Evolutionary conservation across 1,140 invertebrate species (phyloP).

Genomic region (Onthophagus taurus): DNA sequence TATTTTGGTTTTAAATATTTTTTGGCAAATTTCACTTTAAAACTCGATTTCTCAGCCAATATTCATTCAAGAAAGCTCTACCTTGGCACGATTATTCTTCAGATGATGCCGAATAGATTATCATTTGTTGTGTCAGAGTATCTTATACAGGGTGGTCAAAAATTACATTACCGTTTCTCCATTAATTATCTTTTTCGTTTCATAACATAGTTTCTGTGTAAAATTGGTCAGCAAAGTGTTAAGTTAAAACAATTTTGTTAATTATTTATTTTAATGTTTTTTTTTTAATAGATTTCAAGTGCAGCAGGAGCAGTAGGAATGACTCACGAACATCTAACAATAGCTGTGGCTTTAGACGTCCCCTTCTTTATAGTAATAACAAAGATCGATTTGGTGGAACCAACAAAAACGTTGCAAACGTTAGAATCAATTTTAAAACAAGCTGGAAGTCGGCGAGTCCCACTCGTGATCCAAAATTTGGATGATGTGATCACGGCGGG

Average conservation of each 20-base stretch:
- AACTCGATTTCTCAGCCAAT: too few species aligned
- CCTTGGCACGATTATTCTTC: too few species aligned
- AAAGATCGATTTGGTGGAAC: conserved; percentile 73
- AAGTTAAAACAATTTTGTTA: background rate
- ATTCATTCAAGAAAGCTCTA: too few species aligned
- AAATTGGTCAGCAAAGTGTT: too few species aligned
- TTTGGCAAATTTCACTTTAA: too few species aligned
- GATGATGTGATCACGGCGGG: conserved; percentile 66
- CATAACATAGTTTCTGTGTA: too few species aligned
- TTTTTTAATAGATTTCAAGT: conserved; percentile 43
- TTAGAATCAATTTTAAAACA: conserved; percentile 57
- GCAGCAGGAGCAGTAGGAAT: conserved; percentile 57
- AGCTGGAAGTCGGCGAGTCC: conserved; percentile 40
- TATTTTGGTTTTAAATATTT: too few species aligned
- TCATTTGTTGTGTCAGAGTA: too few species aligned
- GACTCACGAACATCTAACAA: conserved; percentile 73
- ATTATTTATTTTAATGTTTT: background rate
- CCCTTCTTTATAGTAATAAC: conserved; percentile 86
- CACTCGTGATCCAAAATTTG: conserved; percentile 54
- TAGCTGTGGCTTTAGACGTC: conserved; percentile 75
- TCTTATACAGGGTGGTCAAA: too few species aligned
- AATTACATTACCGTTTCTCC: too few species aligned
- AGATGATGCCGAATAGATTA: too few species aligned
- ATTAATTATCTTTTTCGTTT: too few species aligned
- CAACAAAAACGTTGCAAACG: conserved; percentile 49